Conservation (phyloP, 2,113 vertebrate genomes). For the Malurus elegans region DNA sequence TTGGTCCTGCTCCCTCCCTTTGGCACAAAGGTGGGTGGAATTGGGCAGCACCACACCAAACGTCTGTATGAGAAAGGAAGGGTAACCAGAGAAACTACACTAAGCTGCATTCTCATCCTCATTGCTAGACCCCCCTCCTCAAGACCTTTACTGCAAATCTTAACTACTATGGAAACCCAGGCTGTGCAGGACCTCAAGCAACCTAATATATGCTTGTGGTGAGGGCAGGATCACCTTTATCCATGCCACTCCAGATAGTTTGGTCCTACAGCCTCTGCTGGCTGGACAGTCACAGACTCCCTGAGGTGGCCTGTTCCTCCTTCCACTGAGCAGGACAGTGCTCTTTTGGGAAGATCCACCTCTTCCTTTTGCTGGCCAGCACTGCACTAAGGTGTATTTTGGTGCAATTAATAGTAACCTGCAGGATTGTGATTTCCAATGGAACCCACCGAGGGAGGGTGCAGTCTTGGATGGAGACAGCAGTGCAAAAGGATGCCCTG, state of each 20-base stretch:
- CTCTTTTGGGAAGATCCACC: neutral
- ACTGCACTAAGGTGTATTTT: neutral
- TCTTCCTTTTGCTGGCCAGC: neutral
- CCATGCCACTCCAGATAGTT: neutral
- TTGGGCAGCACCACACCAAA: neutral
- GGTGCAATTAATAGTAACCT: neutral
- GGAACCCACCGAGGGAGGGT: neutral
- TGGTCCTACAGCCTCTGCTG: neutral
- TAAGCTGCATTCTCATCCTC: neutral
- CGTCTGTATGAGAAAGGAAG: neutral
- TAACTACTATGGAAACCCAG: neutral
- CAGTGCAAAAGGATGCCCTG: neutral
- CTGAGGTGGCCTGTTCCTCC: rapidly evolving
- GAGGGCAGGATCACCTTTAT: neutral
- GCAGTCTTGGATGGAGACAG: neutral
- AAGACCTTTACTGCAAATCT: neutral
- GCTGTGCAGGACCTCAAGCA: neutral
- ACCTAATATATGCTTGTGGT: neutral
- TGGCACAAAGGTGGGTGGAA: neutral
- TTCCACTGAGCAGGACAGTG: neutral
- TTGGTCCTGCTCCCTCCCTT: neutral
- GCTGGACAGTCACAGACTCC: neutral
- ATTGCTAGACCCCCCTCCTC: neutral
- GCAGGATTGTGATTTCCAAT: neutral
- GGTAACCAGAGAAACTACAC: neutral